These are phyloP conservation scores for Trematomus loennbergii DNA, from an alignment of 2,113 vertebrate genomes.

Conservation along the genomic window DNA sequence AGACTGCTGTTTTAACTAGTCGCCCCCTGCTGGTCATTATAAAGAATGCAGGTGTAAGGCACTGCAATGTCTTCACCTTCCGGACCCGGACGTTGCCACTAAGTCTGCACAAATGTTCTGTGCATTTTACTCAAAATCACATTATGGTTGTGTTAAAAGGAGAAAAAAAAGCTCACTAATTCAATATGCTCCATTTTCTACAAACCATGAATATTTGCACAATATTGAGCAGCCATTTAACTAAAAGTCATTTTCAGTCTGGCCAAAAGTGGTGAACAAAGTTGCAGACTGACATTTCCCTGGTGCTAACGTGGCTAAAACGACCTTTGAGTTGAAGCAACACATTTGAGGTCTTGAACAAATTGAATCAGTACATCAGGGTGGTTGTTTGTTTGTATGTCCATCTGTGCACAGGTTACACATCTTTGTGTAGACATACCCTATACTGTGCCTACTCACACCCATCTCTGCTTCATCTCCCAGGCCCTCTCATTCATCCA, in stretches of 20 bases:
- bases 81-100: too few relatives aligned
- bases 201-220: neutral
- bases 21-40: too few relatives aligned
- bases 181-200: neutral
- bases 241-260: neutral
- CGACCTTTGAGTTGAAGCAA: neutral
- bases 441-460: slow-evolving; percentile 41
- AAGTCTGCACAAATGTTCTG: neutral
- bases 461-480: slow-evolving; percentile 79
- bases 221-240: neutral
- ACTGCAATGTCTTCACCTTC: too few relatives aligned
- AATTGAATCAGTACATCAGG: neutral
- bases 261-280: neutral
- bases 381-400: neutral
- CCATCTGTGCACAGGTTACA: neutral
- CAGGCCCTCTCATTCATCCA: slow-evolving; percentile 78
- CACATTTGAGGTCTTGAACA: neutral
- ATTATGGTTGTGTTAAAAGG: neutral
- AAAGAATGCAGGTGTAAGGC: too few relatives aligned
- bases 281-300: neutral
- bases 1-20: too few relatives aligned
- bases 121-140: neutral
- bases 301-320: neutral
- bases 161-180: neutral
- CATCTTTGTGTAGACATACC: neutral